A percentile compares a stretch with the other conserved stretches of the same genome.
Evolutionary conservation across 2,797 vertebrate species (phyloP).

Genomic region (Urocyon cinereoargenteus): DNA sequence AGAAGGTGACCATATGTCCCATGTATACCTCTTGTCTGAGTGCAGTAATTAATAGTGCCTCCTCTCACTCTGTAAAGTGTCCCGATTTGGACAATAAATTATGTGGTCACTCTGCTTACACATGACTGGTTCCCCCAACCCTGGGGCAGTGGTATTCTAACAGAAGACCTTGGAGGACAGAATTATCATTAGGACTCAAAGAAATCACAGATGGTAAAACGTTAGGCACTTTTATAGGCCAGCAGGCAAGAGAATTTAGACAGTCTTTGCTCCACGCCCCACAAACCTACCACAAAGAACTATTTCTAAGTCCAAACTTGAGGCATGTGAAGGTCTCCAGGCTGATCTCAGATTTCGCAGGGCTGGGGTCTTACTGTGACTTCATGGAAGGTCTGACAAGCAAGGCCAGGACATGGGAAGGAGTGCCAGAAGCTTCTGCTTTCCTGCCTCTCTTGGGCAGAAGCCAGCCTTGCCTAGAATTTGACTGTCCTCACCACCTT

Average conservation of each 20-base stretch:
- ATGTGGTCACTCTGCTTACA: slow-evolving; percentile 1
- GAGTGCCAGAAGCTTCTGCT: not conserved
- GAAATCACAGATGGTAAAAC: slow-evolving; percentile 54
- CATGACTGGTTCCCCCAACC: not conserved
- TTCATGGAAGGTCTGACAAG: not conserved
- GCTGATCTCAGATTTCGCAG: not conserved
- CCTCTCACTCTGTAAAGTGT: slow-evolving; percentile 50
- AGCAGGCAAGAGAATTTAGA: slow-evolving; percentile 30
- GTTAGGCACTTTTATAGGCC: slow-evolving; percentile 56
- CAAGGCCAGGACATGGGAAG: not conserved
- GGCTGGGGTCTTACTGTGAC: not conserved
- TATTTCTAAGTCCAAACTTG: slow-evolving; percentile 27
- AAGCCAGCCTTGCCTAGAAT: not conserved
- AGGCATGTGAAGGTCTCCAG: not conserved
- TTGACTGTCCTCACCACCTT: not conserved
- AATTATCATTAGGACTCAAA: slow-evolving; percentile 59
- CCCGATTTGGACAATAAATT: slow-evolving; percentile 50
- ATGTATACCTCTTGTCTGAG: slow-evolving; percentile 8
- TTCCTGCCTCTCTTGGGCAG: not conserved
- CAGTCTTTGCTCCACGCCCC: not conserved
- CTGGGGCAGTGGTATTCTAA: slow-evolving; percentile 59
- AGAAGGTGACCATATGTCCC: slow-evolving; percentile 28
- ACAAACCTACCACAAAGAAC: slow-evolving; percentile 6
- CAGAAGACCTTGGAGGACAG: slow-evolving; percentile 29
- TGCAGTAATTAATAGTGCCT: not conserved